Conservation (phyloP, 2,888 invertebrate genomes). For the Psylliodes chrysocephalus region DNA sequence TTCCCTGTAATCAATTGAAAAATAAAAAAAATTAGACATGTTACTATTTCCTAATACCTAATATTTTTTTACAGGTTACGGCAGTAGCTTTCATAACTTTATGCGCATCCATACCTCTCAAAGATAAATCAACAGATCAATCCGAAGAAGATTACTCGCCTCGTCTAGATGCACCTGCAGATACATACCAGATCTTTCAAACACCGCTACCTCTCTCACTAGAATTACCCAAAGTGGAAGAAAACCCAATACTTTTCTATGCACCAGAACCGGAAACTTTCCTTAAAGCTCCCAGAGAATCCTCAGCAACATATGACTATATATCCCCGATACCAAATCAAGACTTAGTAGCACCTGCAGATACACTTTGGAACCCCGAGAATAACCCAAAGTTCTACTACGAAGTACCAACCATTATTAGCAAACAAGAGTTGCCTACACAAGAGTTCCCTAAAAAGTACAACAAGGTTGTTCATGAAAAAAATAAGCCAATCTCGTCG, state of each 20-base stretch:
- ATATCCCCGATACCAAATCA: constrained; percentile 62
- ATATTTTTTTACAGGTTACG: constrained; percentile 40
- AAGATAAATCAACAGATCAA: constrained; percentile 6
- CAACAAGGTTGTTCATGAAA: constrained; percentile 64
- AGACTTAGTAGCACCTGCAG: constrained; percentile 64
- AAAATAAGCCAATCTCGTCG: constrained; percentile 55
- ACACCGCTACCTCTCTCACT: constrained; percentile 49
- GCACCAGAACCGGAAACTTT: constrained; percentile 53
- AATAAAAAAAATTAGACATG: background rate
- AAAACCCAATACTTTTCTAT: constrained; percentile 55
- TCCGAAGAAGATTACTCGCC: background rate
- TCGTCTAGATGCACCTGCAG: constrained; percentile 6
- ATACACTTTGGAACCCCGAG: constrained; percentile 62
- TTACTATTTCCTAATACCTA: too few relatives aligned
- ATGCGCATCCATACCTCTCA: constrained; percentile 25
- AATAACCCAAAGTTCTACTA: constrained; percentile 60
- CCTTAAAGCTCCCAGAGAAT: constrained; percentile 53
- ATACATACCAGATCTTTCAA: constrained; percentile 42
- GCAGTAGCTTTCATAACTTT: constrained; percentile 37
- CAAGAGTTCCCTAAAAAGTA: constrained; percentile 71
- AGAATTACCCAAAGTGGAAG: constrained; percentile 55
- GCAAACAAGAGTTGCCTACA: constrained; percentile 65
- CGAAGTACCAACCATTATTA: constrained; percentile 61
- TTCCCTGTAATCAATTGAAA: background rate
- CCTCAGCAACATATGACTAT: constrained; percentile 48